These are phyloP conservation scores for Drepana arcuata DNA, from an alignment of 1,140 invertebrate genomes.

Conservation along the genomic window DNA sequence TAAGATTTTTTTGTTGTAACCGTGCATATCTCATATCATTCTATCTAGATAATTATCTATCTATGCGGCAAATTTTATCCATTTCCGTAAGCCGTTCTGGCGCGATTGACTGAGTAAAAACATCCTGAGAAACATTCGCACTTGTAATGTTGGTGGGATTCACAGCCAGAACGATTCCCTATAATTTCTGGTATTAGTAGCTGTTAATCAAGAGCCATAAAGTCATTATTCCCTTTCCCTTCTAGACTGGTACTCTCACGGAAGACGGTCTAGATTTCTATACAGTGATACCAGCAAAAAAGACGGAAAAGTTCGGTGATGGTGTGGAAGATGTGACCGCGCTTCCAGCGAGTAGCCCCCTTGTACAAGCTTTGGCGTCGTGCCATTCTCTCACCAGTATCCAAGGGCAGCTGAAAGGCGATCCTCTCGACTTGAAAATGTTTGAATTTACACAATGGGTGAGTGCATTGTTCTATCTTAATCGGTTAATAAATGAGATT, in stretches of 20 bases:
- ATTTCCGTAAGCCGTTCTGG: too few species aligned
- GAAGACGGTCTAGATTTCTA: constrained; percentile 96
- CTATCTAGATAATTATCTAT: too few species aligned
- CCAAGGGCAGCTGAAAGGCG: constrained; percentile 82
- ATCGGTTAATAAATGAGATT: too few species aligned
- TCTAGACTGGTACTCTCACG: constrained; percentile 91
- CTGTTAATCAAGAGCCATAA: too few species aligned
- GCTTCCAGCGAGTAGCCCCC: constrained; percentile 62
- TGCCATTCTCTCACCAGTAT: constrained; percentile 89
- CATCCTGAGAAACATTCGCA: too few species aligned
- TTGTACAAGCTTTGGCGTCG: constrained; percentile 79
- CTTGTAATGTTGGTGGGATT: too few species aligned
- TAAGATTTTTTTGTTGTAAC: too few species aligned
- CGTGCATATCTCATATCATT: too few species aligned
- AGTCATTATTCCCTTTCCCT: constrained; percentile 5
- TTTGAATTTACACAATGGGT: constrained; percentile 89
- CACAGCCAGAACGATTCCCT: too few species aligned
- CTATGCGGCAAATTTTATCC: too few species aligned
- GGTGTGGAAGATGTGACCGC: constrained; percentile 71
- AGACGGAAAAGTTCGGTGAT: constrained; percentile 73
- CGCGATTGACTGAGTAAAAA: too few species aligned
- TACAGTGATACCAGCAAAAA: constrained; percentile 80
- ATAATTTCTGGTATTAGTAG: too few species aligned
- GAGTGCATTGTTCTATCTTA: constrained; percentile 17
- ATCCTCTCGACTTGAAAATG: constrained; percentile 91